A percentile compares a stretch with the other conserved stretches of the same genome.
phyloP scores from a whole-genome alignment of 1,140 invertebrate genomes.

The Palaemon carinicauda region DNA sequence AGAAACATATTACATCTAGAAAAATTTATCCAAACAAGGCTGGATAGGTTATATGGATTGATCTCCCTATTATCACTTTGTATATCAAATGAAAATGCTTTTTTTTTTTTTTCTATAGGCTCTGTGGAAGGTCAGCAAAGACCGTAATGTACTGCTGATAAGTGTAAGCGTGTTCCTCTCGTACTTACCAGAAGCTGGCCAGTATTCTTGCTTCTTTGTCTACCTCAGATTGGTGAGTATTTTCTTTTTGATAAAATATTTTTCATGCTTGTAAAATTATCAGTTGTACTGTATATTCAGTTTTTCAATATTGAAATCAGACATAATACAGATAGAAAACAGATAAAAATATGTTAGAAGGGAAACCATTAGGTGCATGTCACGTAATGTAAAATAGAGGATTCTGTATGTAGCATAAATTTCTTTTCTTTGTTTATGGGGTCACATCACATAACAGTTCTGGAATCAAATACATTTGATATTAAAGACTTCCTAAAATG shows the following conservation, averaged over 20 bases:
- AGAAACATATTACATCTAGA: neutral
- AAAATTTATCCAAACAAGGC: too few species aligned
- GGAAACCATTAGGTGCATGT: too few species aligned
- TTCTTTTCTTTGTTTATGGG: too few species aligned
- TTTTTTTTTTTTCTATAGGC: slow-evolving; percentile 68
- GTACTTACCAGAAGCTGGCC: slow-evolving; percentile 89
- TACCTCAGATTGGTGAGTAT: slow-evolving; percentile 89
- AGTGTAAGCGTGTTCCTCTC: slow-evolving; percentile 97
- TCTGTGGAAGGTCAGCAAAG: slow-evolving; percentile 92
- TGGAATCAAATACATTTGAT: neutral
- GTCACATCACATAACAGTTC: neutral
- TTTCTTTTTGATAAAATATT: neutral
- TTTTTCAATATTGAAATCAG: too few species aligned
- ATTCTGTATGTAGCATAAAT: too few species aligned
- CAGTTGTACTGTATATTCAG: neutral
- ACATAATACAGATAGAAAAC: too few species aligned
- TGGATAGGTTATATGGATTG: neutral
- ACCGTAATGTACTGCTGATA: slow-evolving; percentile 94
- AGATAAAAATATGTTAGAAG: too few species aligned
- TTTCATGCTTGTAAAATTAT: neutral
- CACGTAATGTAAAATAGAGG: too few species aligned
- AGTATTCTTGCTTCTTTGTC: slow-evolving; percentile 99
- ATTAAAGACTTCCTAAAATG: neutral
- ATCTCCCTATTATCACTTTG: neutral
- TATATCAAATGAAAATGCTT: neutral